phyloP scores from a whole-genome alignment of 2,888 invertebrate genomes.

The Rhingia campestris region DNA sequence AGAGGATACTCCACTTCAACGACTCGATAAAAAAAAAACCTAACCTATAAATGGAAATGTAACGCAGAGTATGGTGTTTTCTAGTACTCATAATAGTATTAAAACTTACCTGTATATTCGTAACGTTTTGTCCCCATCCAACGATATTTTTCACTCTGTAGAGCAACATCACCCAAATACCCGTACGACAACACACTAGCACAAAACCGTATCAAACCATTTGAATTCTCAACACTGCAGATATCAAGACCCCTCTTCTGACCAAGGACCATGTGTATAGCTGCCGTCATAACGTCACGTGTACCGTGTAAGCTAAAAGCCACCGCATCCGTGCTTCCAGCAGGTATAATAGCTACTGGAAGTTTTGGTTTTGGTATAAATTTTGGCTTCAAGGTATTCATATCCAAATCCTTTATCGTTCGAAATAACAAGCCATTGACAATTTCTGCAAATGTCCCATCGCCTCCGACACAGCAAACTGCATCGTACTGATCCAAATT shows the following conservation, averaged over 20 bases:
- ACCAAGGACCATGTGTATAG: conserved; percentile 92
- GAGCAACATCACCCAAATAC: conserved; percentile 91
- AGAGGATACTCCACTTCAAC: too few species aligned
- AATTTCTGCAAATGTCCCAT: conserved; percentile 93
- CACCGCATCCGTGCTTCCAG: conserved; percentile 90
- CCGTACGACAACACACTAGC: conserved; percentile 92
- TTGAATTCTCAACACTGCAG: conserved; percentile 87
- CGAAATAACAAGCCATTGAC: conserved; percentile 89
- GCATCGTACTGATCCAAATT: conserved; percentile 86
- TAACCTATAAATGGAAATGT: too few species aligned
- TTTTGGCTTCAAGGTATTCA: conserved; percentile 78
- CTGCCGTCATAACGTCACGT: conserved; percentile 90
- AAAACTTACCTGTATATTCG: conserved; percentile 87
- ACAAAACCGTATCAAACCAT: conserved; percentile 86
- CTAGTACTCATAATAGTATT: not conserved
- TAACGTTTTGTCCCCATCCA: conserved; percentile 95
- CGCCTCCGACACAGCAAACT: conserved; percentile 92
- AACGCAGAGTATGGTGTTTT: too few species aligned
- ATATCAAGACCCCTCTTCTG: conserved; percentile 89
- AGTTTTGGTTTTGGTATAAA: conserved; percentile 82
- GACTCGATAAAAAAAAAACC: too few species aligned
- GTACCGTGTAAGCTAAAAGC: conserved; percentile 91
- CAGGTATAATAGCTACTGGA: conserved; percentile 86
- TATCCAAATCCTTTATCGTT: conserved; percentile 79
- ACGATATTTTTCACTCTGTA: conserved; percentile 90